These are phyloP conservation scores for Orchesella cincta DNA, from an alignment of 1,140 invertebrate genomes.

Conservation along the genomic window DNA sequence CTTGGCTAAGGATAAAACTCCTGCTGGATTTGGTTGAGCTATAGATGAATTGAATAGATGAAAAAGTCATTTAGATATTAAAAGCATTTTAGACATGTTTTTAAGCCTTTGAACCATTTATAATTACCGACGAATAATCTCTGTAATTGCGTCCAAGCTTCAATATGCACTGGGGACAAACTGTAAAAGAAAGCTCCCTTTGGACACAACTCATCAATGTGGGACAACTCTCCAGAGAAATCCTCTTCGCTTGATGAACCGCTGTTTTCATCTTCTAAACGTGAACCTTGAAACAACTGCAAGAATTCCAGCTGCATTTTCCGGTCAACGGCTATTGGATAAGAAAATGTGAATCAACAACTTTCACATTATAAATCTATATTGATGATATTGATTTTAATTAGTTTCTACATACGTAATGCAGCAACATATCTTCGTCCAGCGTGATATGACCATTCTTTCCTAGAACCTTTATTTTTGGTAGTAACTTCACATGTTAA, in stretches of 20 bases:
- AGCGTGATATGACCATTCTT: slow-evolving; percentile 24
- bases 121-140: slow-evolving; percentile 10
- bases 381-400: neutral
- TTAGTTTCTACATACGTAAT: neutral
- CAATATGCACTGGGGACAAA: slow-evolving; percentile 10
- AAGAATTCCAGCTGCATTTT: slow-evolving; percentile 5
- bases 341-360: neutral
- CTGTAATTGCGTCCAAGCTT: neutral
- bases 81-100: neutral
- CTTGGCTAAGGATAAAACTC: neutral
- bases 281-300: neutral
- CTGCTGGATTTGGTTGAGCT: neutral
- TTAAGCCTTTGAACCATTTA: no score
- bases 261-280: neutral
- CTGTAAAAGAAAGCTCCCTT: slow-evolving; percentile 22
- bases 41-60: no score
- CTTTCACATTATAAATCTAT: neutral
- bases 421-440: slow-evolving; percentile 1
- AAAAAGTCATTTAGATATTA: neutral
- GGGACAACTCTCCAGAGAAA: neutral
- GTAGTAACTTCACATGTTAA: slow-evolving; percentile 7
- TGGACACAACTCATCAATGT: neutral
- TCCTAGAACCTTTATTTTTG: neutral
- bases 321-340: neutral
- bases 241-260: slow-evolving; percentile 24